Conservation (phyloP, 2,888 invertebrate species). For the Darwinula stevensoni region DNA sequence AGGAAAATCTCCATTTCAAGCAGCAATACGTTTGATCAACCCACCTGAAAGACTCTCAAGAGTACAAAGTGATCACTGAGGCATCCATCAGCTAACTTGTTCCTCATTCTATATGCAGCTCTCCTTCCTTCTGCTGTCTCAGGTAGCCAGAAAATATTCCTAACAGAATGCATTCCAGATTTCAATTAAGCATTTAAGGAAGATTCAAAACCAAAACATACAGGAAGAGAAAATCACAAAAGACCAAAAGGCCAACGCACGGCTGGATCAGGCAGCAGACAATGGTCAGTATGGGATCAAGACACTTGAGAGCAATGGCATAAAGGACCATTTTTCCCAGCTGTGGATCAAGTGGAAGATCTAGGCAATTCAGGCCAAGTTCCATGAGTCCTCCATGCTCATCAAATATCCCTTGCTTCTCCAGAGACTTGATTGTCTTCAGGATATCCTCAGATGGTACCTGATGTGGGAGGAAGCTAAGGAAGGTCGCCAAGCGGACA, state of each 20-base stretch:
- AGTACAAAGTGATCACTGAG: constrained; percentile 72
- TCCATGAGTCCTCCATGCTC: constrained; percentile 59
- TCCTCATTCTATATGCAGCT: constrained; percentile 27
- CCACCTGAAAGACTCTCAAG: constrained; percentile 43
- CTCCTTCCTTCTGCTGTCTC: constrained; percentile 29
- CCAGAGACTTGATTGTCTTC: constrained; percentile 33
- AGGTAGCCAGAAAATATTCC: constrained; percentile 50
- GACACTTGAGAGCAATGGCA: constrained; percentile 60
- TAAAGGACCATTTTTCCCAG: constrained; percentile 73
- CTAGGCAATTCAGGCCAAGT: constrained; percentile 60
- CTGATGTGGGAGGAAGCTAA: too few relatives aligned
- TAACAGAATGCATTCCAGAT: too few relatives aligned
- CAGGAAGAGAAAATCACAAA: not conserved
- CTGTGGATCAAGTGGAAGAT: constrained; percentile 68
- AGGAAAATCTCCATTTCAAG: too few relatives aligned
- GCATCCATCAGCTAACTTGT: constrained; percentile 37
- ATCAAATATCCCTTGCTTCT: constrained; percentile 58
- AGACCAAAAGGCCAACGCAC: constrained; percentile 17
- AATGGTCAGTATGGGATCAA: constrained; percentile 71
- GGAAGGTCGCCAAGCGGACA: too few relatives aligned
- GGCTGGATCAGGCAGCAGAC: constrained; percentile 57
- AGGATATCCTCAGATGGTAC: too few relatives aligned
- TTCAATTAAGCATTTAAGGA: too few relatives aligned
- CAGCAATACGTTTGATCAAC: too few relatives aligned
- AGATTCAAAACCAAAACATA: constrained; percentile 6